phyloP scores from a whole-genome alignment of 92 coral and sea anemone species.

The Chrysogorgia sp. region DNA sequence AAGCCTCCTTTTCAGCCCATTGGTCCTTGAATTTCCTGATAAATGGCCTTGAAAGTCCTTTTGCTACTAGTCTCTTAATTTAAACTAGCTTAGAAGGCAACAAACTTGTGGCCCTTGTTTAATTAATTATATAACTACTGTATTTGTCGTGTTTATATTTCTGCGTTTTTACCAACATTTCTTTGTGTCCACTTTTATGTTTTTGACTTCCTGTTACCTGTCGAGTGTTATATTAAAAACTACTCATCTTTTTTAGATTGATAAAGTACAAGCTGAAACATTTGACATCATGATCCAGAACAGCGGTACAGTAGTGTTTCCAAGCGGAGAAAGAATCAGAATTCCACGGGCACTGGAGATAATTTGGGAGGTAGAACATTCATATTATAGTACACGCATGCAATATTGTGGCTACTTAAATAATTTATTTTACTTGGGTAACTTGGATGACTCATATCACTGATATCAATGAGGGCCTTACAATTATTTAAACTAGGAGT shows the following conservation, averaged over 20 bases:
- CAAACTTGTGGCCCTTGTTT: no score
- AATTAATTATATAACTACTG: neutral
- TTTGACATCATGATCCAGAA: constrained; percentile 85
- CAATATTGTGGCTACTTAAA: no score
- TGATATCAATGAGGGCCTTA: no score
- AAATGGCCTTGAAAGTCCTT: no score
- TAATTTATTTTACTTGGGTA: no score
- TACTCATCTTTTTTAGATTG: constrained; percentile 62
- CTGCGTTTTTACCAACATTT: neutral
- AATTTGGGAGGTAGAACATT: constrained; percentile 88
- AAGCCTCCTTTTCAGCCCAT: no score
- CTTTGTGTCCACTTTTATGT: neutral
- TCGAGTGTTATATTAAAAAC: neutral
- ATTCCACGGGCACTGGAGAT: constrained; percentile 81
- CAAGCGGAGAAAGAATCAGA: constrained; percentile 80
- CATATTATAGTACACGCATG: neutral
- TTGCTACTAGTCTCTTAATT: no score
- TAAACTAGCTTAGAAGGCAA: no score
- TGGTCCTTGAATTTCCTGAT: no score
- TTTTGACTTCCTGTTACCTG: neutral
- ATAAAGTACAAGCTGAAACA: constrained; percentile 80
- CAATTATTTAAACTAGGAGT: no score
- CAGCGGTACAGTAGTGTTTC: constrained; percentile 87
- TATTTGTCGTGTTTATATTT: neutral
- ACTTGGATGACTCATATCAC: no score